phyloP scores from a whole-genome alignment of 2,113 vertebrate species.

The Benitochromis conjunctus region DNA sequence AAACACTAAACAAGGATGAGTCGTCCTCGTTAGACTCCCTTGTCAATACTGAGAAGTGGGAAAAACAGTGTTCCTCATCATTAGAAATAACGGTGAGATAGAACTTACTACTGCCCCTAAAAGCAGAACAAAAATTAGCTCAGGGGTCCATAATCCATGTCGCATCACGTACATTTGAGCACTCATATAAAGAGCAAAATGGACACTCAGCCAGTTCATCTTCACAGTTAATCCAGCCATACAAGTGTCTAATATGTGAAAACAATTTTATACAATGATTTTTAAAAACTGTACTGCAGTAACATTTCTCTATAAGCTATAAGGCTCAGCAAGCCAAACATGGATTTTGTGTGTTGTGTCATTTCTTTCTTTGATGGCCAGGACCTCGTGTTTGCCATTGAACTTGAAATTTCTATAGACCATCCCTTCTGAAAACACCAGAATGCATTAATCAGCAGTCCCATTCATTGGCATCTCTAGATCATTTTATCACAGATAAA shows the following conservation, averaged over 20 bases:
- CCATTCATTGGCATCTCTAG: not conserved
- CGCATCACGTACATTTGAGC: not conserved
- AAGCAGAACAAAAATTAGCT: not conserved
- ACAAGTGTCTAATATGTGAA: not conserved
- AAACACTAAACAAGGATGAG: not conserved
- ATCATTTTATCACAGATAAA: not conserved
- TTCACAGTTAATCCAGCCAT: not conserved
- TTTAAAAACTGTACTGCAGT: not conserved
- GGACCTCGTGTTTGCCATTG: not conserved
- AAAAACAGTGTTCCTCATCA: slow-evolving; percentile 2
- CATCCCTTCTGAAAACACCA: not conserved
- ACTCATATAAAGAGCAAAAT: not conserved
- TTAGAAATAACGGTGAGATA: not conserved
- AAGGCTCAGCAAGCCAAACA: not conserved
- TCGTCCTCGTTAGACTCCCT: not conserved
- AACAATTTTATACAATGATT: not conserved
- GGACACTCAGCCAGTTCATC: not conserved
- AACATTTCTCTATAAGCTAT: not conserved
- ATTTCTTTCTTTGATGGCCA: not conserved
- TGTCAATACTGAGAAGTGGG: not conserved
- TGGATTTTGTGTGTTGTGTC: not conserved
- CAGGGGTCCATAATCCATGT: not conserved
- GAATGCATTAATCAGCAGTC: not conserved
- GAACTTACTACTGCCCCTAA: not conserved
- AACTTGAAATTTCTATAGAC: not conserved